phyloP scores from a whole-genome alignment of 2,888 invertebrate species.

The Netelia melanura region DNA sequence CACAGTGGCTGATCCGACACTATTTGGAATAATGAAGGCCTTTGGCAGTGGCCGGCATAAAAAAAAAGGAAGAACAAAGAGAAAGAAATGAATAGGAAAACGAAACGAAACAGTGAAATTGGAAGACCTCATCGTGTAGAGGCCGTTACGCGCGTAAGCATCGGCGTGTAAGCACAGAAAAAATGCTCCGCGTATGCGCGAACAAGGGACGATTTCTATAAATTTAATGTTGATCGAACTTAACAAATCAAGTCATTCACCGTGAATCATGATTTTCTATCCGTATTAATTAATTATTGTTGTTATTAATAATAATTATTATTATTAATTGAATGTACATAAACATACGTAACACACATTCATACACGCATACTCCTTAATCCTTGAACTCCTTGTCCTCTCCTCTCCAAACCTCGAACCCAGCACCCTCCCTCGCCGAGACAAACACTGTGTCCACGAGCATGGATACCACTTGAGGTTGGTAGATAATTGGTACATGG shows the following conservation, averaged over 20 bases:
- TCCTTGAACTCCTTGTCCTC: conserved; percentile 5
- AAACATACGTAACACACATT: conserved; percentile 81
- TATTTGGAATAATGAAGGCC: conserved; percentile 39
- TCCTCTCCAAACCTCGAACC: conserved; percentile 7
- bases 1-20: conserved; percentile 56
- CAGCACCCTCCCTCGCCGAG: conserved; percentile 22
- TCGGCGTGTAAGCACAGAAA: conserved; percentile 36
- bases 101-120: conserved; percentile 33
- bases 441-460: conserved; percentile 64
- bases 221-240: conserved; percentile 78
- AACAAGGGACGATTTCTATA: conserved; percentile 71
- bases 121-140: conserved; percentile 40
- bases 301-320: conserved; percentile 84
- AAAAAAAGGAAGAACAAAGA: not conserved
- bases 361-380: conserved; percentile 74
- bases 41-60: conserved; percentile 23
- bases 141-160: conserved; percentile 35
- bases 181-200: conserved; percentile 68
- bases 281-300: conserved; percentile 84
- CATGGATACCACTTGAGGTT: conserved; percentile 64
- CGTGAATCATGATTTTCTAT: conserved; percentile 84
- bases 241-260: conserved; percentile 81
- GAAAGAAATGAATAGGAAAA: conserved; percentile 4
- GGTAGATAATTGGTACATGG: conserved; percentile 67
- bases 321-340: conserved; percentile 85